These are phyloP conservation scores for Drosophila paucipuncta DNA, from an alignment of 2,888 invertebrate species.

Conservation along the genomic window DNA sequence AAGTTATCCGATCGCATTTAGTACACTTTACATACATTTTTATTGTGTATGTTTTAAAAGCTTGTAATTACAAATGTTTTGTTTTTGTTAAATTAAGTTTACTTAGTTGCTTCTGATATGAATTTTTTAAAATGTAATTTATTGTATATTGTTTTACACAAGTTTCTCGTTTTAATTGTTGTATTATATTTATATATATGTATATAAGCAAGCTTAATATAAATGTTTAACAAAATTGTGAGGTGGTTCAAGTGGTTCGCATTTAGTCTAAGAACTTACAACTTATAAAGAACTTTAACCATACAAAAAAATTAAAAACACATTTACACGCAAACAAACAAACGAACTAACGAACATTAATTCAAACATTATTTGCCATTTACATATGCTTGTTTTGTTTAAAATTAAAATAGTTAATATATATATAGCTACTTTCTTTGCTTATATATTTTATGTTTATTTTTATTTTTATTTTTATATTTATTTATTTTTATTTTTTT, in stretches of 20 bases:
- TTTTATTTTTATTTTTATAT: not conserved
- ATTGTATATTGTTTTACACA: constrained; percentile 34
- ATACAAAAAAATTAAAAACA: constrained; percentile 47
- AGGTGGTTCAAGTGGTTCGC: constrained; percentile 79
- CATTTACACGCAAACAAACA: constrained; percentile 42
- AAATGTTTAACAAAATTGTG: constrained; percentile 78
- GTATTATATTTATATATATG: constrained; percentile 30
- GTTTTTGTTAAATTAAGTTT: constrained; percentile 20
- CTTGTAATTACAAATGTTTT: constrained; percentile 6
- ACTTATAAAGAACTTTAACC: constrained; percentile 59
- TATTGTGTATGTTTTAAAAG: constrained; percentile 15
- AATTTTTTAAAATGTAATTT: constrained; percentile 33
- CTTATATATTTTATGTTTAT: not conserved
- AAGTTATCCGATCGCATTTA: constrained; percentile 23
- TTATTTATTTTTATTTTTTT: not conserved
- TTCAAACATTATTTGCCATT: constrained; percentile 26
- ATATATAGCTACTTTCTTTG: constrained; percentile 18
- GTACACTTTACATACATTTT: constrained; percentile 13
- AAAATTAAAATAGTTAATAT: constrained; percentile 48
- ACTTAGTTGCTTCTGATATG: constrained; percentile 49
- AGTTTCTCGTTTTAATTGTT: constrained; percentile 13
- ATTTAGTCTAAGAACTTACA: constrained; percentile 65
- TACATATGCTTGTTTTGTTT: constrained; percentile 26
- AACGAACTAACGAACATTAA: constrained; percentile 24
- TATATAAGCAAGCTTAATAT: constrained; percentile 60